Evolutionary conservation across 2,113 vertebrate genomes (phyloP).

Genomic region (Pangasianodon hypophthalmus): DNA sequence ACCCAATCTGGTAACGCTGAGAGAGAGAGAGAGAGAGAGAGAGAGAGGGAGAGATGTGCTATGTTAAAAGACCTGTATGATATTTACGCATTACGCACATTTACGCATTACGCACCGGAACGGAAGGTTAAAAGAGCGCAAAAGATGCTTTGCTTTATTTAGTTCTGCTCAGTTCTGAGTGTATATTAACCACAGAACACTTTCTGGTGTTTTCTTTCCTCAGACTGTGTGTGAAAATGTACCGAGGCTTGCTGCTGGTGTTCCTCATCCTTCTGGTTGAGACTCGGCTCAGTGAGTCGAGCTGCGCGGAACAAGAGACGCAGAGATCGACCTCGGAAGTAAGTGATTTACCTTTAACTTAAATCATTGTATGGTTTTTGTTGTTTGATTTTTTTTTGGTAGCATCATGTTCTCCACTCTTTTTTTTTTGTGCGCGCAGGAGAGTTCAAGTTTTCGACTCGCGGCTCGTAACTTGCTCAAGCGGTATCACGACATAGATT

Average conservation of each 20-base stretch:
- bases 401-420: neutral
- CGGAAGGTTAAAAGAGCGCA: neutral
- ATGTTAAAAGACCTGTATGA: neutral
- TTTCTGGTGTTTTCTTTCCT: neutral
- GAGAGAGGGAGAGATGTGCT: neutral
- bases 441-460: constrained; percentile 64
- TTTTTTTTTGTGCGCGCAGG: constrained; percentile 53
- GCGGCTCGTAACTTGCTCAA: constrained; percentile 75
- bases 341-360: constrained; percentile 37
- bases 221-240: constrained; percentile 71
- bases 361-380: neutral
- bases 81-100: neutral
- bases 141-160: neutral
- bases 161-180: neutral
- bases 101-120: neutral
- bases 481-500: constrained; percentile 78
- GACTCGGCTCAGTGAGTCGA: constrained; percentile 69
- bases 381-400: neutral
- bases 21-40: neutral
- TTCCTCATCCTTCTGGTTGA: constrained; percentile 71
- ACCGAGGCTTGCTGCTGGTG: constrained; percentile 68
- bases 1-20: neutral
- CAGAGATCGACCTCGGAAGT: constrained; percentile 67
- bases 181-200: neutral
- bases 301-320: constrained; percentile 69